Evolutionary conservation across 2,113 vertebrate species (phyloP), one percentile per base, ranked within the genome.

Genomic region (Lepisosteus oculatus): DNA sequence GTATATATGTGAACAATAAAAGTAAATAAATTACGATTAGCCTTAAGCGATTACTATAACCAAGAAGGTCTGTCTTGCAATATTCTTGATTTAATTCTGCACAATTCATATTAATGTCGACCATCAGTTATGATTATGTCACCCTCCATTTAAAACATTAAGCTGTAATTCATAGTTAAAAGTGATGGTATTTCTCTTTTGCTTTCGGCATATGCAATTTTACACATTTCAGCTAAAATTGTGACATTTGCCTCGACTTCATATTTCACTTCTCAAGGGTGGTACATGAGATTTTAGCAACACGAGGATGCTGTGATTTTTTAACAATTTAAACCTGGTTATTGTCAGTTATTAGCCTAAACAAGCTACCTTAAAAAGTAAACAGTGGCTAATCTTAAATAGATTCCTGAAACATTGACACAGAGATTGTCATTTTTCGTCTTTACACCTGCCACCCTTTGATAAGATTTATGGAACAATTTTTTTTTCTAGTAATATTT

Each of bases 91-190:
- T 64, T 15, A 64, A 64, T 64, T 13, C 17, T 64, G 42, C 62
- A 64, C 11, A 6, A 64, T 41, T 64, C 62, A 41, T 68, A 9
- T 54, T 62, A 47, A 55, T 54, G 69, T 44, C 45, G 15, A 12
- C 65, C 29, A 73, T 68, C 62, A 43, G 9, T 29, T 64, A 64
- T 64, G 45, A 29, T 62, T 74, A 63, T 43, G 12, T 71, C 61
- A 65, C 51, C 55, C 56, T 61, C 43, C 54, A 42, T 55, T 72
- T 51, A 64, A 64, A 68, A 63, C 41, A 64, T n/a, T 9, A 56
- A 4, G 17, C 13, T 17, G 41, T 29, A 69, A 29, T 61, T 68
- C 43, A 45, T 43, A 41, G 57, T 66, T 69, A 14, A 73, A 73
- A 17, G 41, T 64, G 62, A 64, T 64, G 2, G 42, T 64, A 64